A percentile compares a stretch with the other conserved stretches of the same genome.
These are phyloP conservation scores for Colistium nudipinnis DNA, from an alignment of 2,113 vertebrate species.

Conservation along the genomic window DNA sequence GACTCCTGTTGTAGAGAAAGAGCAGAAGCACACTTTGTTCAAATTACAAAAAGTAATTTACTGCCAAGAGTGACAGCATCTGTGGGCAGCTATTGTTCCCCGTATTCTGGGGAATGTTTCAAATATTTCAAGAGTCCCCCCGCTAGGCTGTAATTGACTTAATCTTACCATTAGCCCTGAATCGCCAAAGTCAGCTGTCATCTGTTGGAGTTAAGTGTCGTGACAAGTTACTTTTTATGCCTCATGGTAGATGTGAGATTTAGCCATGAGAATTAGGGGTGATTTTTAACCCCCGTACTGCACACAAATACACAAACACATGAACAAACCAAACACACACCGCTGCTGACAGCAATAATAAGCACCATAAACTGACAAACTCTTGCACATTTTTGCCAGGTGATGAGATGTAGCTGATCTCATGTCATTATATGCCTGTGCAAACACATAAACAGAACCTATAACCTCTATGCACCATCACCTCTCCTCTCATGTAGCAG, in stretches of 20 bases:
- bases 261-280: conserved; percentile 23
- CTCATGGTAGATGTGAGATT: conserved; percentile 45
- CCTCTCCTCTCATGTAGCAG: conserved; percentile 19
- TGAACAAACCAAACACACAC: conserved; percentile 16
- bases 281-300: conserved; percentile 55
- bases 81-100: conserved; percentile 46
- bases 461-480: conserved; percentile 37
- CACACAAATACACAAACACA: conserved; percentile 37
- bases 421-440: conserved; percentile 35
- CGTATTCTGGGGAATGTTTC: conserved; percentile 62
- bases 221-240: conserved; percentile 65
- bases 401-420: conserved; percentile 44
- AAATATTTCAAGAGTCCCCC: conserved; percentile 66
- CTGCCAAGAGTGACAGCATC: conserved; percentile 22
- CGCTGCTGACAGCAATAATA: conserved; percentile 52
- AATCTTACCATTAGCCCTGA: conserved; percentile 72
- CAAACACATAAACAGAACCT: conserved; percentile 61
- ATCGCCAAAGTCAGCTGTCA: conserved; percentile 64
- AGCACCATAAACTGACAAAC: conserved; percentile 53
- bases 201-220: conserved; percentile 67
- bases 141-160: conserved; percentile 76
- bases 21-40: conserved; percentile 14
- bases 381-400: conserved; percentile 32
- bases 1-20: conserved; percentile 30
- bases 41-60: conserved; percentile 33